A percentile compares a stretch with the other conserved stretches of the same genome.
phyloP scores from a whole-genome alignment of 2,797 vertebrate species.

The Lophotriccus pileatus region DNA sequence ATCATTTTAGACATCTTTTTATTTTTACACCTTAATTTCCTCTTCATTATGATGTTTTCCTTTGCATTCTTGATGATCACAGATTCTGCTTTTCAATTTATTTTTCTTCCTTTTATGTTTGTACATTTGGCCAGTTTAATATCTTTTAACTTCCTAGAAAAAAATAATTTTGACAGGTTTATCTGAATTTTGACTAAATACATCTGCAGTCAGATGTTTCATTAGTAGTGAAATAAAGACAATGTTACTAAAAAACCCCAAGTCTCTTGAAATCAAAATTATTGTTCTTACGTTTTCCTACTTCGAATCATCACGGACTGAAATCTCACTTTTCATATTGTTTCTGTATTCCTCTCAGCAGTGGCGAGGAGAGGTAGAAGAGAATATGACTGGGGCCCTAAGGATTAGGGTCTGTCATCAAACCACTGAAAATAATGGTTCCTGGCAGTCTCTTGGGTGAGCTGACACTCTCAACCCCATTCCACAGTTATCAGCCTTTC shows the following conservation, averaged over 20 bases:
- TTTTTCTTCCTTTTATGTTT: slow-evolving; percentile 56
- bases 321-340: not conserved
- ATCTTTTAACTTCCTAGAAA: slow-evolving; percentile 41
- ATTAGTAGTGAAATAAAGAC: not conserved
- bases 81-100: slow-evolving; percentile 50
- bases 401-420: not conserved
- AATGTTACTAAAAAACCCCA: not conserved
- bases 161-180: slow-evolving; percentile 31
- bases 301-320: not conserved
- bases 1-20: slow-evolving; percentile 13
- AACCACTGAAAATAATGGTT: not conserved
- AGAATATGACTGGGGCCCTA: not conserved
- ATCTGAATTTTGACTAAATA: slow-evolving; percentile 34
- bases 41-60: slow-evolving; percentile 47
- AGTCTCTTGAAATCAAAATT: not conserved
- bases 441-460: not conserved
- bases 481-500: not conserved
- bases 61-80: slow-evolving; percentile 57
- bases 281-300: not conserved
- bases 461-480: not conserved
- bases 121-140: slow-evolving; percentile 53
- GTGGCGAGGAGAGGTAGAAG: not conserved
- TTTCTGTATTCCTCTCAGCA: not conserved
- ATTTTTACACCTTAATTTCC: slow-evolving; percentile 62
- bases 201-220: slow-evolving; percentile 16